Percentiles rank a stretch among this genome's conserved stretches.
Conservation (phyloP, 2,888 invertebrate genomes). For the Stegana nigrithorax region DNA sequence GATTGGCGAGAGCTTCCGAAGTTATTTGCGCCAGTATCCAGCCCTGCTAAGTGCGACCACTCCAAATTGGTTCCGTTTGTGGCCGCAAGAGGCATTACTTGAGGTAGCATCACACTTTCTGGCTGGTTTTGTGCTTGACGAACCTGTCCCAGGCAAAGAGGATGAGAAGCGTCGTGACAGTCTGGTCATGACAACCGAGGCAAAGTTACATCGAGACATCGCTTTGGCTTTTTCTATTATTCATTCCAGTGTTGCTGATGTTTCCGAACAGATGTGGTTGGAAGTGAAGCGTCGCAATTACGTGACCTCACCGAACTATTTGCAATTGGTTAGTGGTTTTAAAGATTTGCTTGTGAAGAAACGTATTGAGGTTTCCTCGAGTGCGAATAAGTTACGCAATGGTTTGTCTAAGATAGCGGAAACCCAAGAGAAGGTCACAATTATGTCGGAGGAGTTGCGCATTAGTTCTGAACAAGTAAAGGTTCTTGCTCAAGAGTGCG, state of each 20-base stretch:
- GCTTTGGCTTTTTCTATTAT: slow-evolving; percentile 84
- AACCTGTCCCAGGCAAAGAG: slow-evolving; percentile 75
- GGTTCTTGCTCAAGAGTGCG: slow-evolving; percentile 84
- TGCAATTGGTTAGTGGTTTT: slow-evolving; percentile 86
- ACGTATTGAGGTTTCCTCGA: slow-evolving; percentile 76
- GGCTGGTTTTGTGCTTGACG: slow-evolving; percentile 77
- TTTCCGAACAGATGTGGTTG: slow-evolving; percentile 78
- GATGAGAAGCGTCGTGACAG: slow-evolving; percentile 44
- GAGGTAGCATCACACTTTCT: slow-evolving; percentile 89
- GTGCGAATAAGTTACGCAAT: slow-evolving; percentile 83
- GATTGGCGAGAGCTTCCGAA: slow-evolving; percentile 84
- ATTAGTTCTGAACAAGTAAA: slow-evolving; percentile 78
- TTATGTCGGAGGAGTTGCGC: slow-evolving; percentile 86
- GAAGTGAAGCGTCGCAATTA: slow-evolving; percentile 87
- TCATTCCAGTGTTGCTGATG: slow-evolving; percentile 83
- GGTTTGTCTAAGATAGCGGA: slow-evolving; percentile 90
- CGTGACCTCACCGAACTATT: slow-evolving; percentile 89
- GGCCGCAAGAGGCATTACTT: slow-evolving; percentile 89
- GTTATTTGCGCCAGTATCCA: slow-evolving; percentile 88
- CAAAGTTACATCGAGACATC: slow-evolving; percentile 74
- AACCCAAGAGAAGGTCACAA: slow-evolving; percentile 82
- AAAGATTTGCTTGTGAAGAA: slow-evolving; percentile 81
- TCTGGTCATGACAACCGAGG: slow-evolving; percentile 70
- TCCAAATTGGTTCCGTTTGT: slow-evolving; percentile 90
- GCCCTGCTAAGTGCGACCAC: slow-evolving; percentile 88